Percentiles rank a stretch among this genome's conserved stretches.
phyloP scores from a whole-genome alignment of 2,113 vertebrate genomes.

The Colius striatus region DNA sequence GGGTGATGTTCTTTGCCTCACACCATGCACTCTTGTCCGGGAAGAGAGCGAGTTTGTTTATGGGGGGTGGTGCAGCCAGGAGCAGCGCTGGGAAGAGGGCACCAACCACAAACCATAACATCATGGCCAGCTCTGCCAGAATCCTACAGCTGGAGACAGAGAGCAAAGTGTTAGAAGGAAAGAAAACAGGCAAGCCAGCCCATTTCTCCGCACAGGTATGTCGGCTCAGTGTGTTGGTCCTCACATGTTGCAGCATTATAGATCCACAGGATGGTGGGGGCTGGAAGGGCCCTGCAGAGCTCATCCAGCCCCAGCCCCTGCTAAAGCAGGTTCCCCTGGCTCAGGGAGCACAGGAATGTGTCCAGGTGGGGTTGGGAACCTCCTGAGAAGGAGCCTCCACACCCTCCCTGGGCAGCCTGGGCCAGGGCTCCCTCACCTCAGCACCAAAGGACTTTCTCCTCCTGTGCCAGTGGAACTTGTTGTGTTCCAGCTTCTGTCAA shows the following conservation, averaged over 20 bases:
- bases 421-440: too few relatives aligned
- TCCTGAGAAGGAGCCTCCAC: too few relatives aligned
- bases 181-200: rapidly evolving
- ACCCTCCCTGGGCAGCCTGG: too few relatives aligned
- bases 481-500: too few relatives aligned
- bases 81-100: slow-evolving; percentile 81
- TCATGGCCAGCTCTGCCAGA: slow-evolving; percentile 66
- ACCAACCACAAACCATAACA: slow-evolving; percentile 73
- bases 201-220: neutral
- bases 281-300: too few relatives aligned
- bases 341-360: too few relatives aligned
- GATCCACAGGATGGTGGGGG: too few relatives aligned
- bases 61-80: slow-evolving; percentile 89
- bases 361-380: too few relatives aligned
- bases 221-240: rapidly evolving
- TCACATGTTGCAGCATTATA: neutral
- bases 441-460: too few relatives aligned
- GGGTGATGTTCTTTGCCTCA: slow-evolving; percentile 99
- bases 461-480: too few relatives aligned
- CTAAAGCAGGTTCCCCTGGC: too few relatives aligned
- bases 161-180: neutral
- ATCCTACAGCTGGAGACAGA: slow-evolving; percentile 62
- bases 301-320: too few relatives aligned
- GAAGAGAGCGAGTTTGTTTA: slow-evolving; percentile 96
- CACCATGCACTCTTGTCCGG: slow-evolving; percentile 99